Conservation (phyloP, 2,113 vertebrate species). For the Arizona elegans region DNA sequence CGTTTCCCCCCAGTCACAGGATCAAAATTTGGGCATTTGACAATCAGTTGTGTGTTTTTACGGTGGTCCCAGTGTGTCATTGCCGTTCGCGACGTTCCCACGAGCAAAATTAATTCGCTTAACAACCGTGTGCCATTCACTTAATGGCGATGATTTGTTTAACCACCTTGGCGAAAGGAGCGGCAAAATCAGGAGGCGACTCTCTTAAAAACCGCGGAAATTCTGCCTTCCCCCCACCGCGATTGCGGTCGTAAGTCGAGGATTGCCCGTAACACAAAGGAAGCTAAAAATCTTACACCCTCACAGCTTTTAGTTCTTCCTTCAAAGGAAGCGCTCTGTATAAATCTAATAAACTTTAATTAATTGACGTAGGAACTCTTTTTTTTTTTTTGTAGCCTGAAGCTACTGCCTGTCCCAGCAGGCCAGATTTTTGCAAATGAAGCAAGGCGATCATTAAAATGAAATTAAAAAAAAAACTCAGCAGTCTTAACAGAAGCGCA, state of each 20-base stretch:
- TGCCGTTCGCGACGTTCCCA: not conserved
- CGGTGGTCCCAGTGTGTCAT: too few relatives aligned
- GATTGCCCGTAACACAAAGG: not conserved
- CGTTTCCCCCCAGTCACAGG: too few relatives aligned
- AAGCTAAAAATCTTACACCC: not conserved
- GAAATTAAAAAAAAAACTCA: not conserved
- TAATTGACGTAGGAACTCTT: not conserved
- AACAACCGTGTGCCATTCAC: too few relatives aligned
- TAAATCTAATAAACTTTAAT: not conserved
- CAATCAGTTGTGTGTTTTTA: too few relatives aligned
- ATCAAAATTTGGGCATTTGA: too few relatives aligned
- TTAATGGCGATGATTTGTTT: too few relatives aligned
- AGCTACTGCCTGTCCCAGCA: not conserved
- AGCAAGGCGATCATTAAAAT: not conserved
- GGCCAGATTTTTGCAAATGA: not conserved
- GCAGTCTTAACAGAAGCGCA: not conserved
- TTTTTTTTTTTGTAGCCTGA: not conserved
- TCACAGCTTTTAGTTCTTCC: too few relatives aligned
- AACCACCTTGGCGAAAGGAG: too few relatives aligned
- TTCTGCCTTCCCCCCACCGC: too few relatives aligned
- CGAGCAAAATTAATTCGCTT: not conserved
- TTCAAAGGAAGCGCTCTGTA: not conserved
- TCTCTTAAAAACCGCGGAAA: too few relatives aligned
- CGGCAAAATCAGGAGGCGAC: not conserved
- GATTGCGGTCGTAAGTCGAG: not conserved